A percentile compares a stretch with the other conserved stretches of the same genome.
These are phyloP conservation scores for Argyresthia albistria DNA, from an alignment of 2,888 invertebrate species.

Conservation along the genomic window DNA sequence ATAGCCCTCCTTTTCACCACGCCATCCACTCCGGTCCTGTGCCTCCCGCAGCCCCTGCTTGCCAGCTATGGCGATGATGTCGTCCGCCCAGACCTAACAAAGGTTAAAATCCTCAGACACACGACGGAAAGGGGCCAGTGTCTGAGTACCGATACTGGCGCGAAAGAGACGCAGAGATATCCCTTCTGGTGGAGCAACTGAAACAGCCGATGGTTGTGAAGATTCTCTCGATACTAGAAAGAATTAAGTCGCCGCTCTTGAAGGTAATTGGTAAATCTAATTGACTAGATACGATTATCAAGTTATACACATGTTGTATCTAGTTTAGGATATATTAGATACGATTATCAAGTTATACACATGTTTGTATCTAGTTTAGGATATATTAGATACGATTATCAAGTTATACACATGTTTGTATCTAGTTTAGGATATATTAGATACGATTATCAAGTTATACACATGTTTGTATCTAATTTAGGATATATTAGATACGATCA, in stretches of 20 bases:
- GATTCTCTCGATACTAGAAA: constrained; percentile 73
- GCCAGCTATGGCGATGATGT: too few relatives aligned
- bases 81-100: too few relatives aligned
- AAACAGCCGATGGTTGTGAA: constrained; percentile 78
- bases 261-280: constrained; percentile 28
- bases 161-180: constrained; percentile 83
- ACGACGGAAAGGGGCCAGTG: constrained; percentile 83
- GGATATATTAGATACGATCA: neutral
- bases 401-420: too few relatives aligned
- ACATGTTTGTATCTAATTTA: too few relatives aligned
- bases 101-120: constrained; percentile 38
- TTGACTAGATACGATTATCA: neutral
- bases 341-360: neutral
- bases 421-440: neutral
- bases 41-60: too few relatives aligned
- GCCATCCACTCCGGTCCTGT: too few relatives aligned
- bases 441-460: neutral
- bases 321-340: too few relatives aligned
- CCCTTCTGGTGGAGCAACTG: constrained; percentile 85
- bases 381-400: neutral
- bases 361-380: too few relatives aligned
- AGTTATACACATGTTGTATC: too few relatives aligned
- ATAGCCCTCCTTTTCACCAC: too few relatives aligned
- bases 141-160: constrained; percentile 92
- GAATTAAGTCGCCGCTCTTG: constrained; percentile 63